Evolutionary conservation across 2,888 invertebrate species (phyloP).

Genomic region (Polyommatus icarus): DNA sequence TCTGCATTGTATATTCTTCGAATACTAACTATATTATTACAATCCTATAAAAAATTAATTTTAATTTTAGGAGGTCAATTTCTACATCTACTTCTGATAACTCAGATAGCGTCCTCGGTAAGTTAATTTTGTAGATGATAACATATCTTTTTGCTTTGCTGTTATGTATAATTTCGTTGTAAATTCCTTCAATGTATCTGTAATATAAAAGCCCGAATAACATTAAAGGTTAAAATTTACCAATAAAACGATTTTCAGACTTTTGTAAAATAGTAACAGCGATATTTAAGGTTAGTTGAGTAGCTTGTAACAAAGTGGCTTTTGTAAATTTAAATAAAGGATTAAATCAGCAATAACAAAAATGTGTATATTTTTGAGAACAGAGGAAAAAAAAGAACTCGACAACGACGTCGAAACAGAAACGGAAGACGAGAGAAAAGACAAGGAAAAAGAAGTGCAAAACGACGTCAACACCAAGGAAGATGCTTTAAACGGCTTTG

Average conservation of each 20-base stretch:
- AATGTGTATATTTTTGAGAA: neutral
- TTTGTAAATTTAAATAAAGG: neutral
- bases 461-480: slow-evolving; percentile 35
- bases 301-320: neutral
- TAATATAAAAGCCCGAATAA: no score
- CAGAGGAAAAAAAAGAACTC: neutral
- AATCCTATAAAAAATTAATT: slow-evolving; percentile 18
- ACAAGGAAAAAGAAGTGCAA: slow-evolving; percentile 46
- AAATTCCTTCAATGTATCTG: no score
- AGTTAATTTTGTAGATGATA: neutral
- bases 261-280: neutral
- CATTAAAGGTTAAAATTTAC: neutral
- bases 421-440: slow-evolving; percentile 32
- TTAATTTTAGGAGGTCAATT: slow-evolving; percentile 38
- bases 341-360: neutral
- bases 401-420: slow-evolving; percentile 33
- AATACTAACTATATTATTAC: neutral
- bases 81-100: slow-evolving; percentile 61
- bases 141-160: no score
- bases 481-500: slow-evolving; percentile 14
- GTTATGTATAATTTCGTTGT: no score
- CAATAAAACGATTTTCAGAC: neutral
- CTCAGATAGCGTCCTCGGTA: slow-evolving; percentile 53
- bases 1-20: neutral
- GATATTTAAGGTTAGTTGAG: no score